Percentiles rank a stretch among this genome's conserved stretches.
Evolutionary conservation across 2,113 vertebrate genomes (phyloP).

Genomic region (Amphiprion percula): DNA sequence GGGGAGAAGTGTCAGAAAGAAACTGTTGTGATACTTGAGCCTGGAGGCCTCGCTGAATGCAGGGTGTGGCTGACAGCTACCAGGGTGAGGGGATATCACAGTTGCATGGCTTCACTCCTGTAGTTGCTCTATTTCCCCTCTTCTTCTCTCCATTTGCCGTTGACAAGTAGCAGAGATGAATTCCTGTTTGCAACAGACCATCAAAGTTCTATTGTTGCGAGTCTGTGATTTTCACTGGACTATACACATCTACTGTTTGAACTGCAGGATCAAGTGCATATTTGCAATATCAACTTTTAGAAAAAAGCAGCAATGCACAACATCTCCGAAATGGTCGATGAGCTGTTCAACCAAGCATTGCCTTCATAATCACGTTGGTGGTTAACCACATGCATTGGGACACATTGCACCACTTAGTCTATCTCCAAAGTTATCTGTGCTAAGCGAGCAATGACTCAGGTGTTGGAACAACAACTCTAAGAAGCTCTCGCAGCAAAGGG

Average conservation of each 20-base stretch:
- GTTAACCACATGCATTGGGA: not conserved
- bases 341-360: not conserved
- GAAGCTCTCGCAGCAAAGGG: conserved; percentile 11
- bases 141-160: conserved; percentile 13
- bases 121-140: conserved; percentile 27
- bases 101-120: conserved; percentile 30
- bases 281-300: not conserved
- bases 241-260: conserved; percentile 8
- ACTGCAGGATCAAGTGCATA: not conserved
- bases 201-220: conserved; percentile 57
- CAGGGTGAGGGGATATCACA: conserved; percentile 58
- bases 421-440: not conserved
- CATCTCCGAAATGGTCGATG: conserved; percentile 1
- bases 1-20: conserved; percentile 51
- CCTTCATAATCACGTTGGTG: not conserved
- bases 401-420: not conserved
- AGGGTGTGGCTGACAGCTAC: conserved; percentile 67
- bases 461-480: conserved; percentile 13
- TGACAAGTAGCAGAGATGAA: conserved; percentile 47
- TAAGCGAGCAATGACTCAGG: conserved; percentile 29
- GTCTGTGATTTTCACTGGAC: conserved; percentile 1
- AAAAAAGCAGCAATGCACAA: not conserved
- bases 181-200: conserved; percentile 73
- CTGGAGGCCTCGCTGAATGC: conserved; percentile 59
- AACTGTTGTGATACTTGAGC: conserved; percentile 65